These are phyloP conservation scores for Lanistes nyassanus DNA, from an alignment of 1,140 invertebrate species.

Conservation along the genomic window DNA sequence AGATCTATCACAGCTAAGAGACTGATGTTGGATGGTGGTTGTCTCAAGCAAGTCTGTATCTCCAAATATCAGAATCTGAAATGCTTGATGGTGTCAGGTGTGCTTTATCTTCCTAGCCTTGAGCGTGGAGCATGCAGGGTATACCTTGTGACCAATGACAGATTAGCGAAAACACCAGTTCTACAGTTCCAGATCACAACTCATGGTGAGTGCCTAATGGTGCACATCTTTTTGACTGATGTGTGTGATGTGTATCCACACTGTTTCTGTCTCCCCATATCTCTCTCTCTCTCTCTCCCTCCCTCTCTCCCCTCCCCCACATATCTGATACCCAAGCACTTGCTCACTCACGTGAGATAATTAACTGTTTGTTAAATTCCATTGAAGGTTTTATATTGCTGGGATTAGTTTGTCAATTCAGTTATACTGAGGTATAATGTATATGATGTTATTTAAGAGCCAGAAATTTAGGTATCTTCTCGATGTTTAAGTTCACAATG, in stretches of 20 bases:
- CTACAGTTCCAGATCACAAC: not conserved
- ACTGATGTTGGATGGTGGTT: not conserved
- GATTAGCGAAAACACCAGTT: not conserved
- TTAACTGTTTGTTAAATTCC: no score
- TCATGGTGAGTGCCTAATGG: not conserved
- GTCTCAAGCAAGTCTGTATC: not conserved
- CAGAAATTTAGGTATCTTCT: no score
- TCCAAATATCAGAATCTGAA: not conserved
- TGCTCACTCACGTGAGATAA: no score
- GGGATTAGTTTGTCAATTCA: no score
- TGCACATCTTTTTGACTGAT: no score
- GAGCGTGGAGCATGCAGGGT: not conserved
- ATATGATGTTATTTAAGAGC: no score
- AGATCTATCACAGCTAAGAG: not conserved
- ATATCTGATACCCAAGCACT: not conserved
- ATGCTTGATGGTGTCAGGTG: not conserved
- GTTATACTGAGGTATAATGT: no score
- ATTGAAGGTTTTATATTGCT: no score
- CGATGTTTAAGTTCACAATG: no score
- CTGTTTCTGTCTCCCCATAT: not conserved
- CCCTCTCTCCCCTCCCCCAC: constrained; percentile 1
- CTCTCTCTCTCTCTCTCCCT: constrained; percentile 8
- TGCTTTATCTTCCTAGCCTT: not conserved
- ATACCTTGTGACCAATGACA: not conserved
- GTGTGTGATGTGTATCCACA: not conserved